A percentile compares a stretch with the other conserved stretches of the same genome.
phyloP scores from a whole-genome alignment of 2,113 vertebrate genomes.

The pig (Sus scrofa) region T2T-Sscrofa CM000825.6:53252501-53253000 shows the following conservation, averaged over 20 bases:
- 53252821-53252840: neutral
- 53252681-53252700: fast-evolving
- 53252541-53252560: fast-evolving
- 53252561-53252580: no score
- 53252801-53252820: neutral
- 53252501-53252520: no score
- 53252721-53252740: neutral
- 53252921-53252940: neutral
- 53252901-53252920: neutral
- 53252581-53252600: no score
- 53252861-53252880: neutral
- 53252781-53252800: neutral
- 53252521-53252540: fast-evolving
- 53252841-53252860: neutral
- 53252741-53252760: no score
- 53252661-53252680: fast-evolving
- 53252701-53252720: fast-evolving
- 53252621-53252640: fast-evolving
- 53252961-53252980: no score
- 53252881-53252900: neutral
- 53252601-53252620: neutral
- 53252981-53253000: no score
- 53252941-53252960: neutral
- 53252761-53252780: neutral
- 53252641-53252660: fast-evolving